A percentile compares a stretch with the other conserved stretches of the same genome.
These are phyloP conservation scores for Dromococcyx pavoninus DNA, from an alignment of 2,797 vertebrate genomes.

Conservation along the genomic window DNA sequence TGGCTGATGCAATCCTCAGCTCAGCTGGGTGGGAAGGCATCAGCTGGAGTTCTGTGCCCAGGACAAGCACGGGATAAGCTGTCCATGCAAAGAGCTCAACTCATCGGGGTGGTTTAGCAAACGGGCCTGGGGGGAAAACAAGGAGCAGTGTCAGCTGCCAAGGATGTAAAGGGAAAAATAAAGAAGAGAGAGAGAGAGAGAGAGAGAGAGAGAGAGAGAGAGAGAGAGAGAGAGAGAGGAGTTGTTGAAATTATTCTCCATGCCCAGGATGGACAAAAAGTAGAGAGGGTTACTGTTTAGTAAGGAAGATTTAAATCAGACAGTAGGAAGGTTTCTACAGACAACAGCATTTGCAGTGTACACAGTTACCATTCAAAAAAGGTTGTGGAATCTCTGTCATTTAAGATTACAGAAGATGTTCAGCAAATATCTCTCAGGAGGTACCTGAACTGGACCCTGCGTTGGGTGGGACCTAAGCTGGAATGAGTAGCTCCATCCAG, in stretches of 20 bases:
- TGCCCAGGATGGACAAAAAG: neutral
- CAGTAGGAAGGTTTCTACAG: neutral
- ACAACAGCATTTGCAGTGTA: neutral
- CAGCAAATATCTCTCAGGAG: neutral
- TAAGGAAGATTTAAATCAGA: neutral
- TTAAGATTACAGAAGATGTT: neutral
- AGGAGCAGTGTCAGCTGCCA: neutral
- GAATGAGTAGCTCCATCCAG: neutral
- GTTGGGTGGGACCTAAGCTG: neutral
- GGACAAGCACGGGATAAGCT: neutral
- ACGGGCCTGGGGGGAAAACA: neutral
- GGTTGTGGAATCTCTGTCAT: neutral
- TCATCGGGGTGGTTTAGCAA: neutral
- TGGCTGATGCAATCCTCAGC: neutral
- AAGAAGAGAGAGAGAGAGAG: too few species aligned
- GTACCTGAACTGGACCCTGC: neutral
- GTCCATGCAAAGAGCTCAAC: neutral
- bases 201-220: neutral
- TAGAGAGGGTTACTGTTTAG: neutral
- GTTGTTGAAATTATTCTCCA: neutral
- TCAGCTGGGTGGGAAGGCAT: neutral
- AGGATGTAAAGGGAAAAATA: neutral
- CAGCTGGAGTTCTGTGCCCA: neutral
- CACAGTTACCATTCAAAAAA: neutral
- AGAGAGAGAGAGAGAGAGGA: neutral